phyloP scores from a whole-genome alignment of 2,113 vertebrate genomes.

The Megaptera novaeangliae region DNA sequence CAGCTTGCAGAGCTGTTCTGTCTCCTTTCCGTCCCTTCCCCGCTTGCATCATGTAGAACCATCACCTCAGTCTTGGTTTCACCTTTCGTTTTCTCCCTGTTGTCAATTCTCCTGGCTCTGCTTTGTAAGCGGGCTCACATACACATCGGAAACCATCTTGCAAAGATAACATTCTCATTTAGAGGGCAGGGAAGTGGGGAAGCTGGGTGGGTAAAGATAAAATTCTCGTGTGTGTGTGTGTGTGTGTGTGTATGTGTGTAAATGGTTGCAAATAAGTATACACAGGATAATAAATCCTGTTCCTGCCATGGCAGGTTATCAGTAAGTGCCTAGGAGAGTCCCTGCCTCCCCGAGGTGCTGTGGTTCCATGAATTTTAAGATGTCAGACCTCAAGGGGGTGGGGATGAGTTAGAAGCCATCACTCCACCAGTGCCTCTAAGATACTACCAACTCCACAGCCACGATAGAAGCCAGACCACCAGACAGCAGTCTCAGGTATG shows the following conservation, averaged over 20 bases:
- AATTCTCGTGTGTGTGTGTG: not conserved
- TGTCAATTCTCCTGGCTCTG: not conserved
- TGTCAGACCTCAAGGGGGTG: not conserved
- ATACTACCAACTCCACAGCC: not conserved
- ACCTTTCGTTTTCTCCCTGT: not conserved
- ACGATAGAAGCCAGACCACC: not conserved
- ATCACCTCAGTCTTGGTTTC: not conserved
- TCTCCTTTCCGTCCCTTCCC: not conserved
- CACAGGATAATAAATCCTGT: not conserved
- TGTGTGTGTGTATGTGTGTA: not conserved
- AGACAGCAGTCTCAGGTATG: not conserved
- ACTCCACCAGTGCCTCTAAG: not conserved
- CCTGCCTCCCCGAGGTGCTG: not conserved
- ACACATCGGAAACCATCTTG: not conserved
- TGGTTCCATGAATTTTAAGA: conserved; percentile 57
- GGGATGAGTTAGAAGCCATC: not conserved
- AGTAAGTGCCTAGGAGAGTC: not conserved
- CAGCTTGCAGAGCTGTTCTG: too few relatives aligned
- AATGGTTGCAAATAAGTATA: not conserved
- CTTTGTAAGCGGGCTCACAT: accelerated
- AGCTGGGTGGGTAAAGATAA: conserved; percentile 27
- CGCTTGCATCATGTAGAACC: not conserved
- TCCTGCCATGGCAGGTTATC: not conserved
- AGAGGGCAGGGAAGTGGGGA: conserved; percentile 22
- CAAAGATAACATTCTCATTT: conserved; percentile 42